Evolutionary conservation across 2,113 vertebrate species (phyloP).

Genomic region (Camelus dromedarius): DNA sequence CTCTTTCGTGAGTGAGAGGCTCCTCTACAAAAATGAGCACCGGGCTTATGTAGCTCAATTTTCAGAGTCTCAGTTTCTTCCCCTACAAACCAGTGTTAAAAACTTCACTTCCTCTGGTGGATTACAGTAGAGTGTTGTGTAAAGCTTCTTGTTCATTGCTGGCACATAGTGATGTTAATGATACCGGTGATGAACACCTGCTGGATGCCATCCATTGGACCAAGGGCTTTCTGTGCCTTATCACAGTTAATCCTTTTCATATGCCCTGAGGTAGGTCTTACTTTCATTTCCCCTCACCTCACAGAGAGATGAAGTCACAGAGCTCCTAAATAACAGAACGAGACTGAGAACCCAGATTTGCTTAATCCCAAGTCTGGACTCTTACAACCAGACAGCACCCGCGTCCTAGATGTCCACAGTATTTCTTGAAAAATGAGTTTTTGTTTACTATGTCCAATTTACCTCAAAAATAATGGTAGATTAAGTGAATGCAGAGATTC

Average conservation of each 20-base stretch:
- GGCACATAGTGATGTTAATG: not conserved
- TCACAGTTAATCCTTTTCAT: not conserved
- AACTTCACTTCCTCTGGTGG: not conserved
- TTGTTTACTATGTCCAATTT: constrained; percentile 39
- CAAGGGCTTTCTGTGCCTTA: not conserved
- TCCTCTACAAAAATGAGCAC: not conserved
- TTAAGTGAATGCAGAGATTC: not conserved
- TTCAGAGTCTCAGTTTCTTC: not conserved
- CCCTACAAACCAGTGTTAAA: not conserved
- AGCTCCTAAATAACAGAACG: not conserved
- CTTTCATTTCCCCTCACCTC: not conserved
- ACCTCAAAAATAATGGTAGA: not conserved
- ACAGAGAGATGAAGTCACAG: not conserved
- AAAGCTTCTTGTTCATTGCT: not conserved
- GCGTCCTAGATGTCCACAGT: not conserved
- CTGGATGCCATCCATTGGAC: not conserved
- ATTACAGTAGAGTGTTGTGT: not conserved
- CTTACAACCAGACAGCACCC: not conserved
- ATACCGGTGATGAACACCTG: not conserved
- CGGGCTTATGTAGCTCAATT: not conserved
- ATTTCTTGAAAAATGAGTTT: not conserved
- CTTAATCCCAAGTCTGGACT: not conserved
- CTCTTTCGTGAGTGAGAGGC: not conserved
- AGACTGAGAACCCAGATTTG: not conserved
- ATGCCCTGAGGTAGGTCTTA: too few relatives aligned